These are phyloP conservation scores for Cephus pulcher DNA, from an alignment of 2,888 invertebrate species.

Conservation along the genomic window DNA sequence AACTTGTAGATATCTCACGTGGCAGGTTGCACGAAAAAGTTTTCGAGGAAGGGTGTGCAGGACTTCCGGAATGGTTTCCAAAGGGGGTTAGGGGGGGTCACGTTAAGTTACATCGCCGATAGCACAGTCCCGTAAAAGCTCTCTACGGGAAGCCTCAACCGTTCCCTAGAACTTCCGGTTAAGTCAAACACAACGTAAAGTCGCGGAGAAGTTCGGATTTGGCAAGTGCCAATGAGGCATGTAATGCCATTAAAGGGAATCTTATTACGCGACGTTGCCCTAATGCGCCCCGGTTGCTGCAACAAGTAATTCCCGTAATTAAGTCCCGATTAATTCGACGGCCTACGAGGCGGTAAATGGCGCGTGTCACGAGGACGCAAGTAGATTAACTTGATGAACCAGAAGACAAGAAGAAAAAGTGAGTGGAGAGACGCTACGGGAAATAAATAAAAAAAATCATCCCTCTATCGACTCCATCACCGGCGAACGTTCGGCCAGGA, in stretches of 20 bases:
- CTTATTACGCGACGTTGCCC: conserved; percentile 60
- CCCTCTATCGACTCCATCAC: not conserved
- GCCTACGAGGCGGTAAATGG: conserved; percentile 35
- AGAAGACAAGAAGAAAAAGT: not conserved
- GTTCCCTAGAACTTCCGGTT: conserved; percentile 53
- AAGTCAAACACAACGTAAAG: conserved; percentile 62
- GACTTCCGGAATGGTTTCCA: not conserved
- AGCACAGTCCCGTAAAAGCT: not conserved
- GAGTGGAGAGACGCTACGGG: not conserved
- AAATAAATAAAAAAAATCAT: not conserved
- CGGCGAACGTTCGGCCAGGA: not conserved
- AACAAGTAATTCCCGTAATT: conserved; percentile 61
- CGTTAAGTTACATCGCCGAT: not conserved
- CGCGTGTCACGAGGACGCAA: conserved; percentile 27
- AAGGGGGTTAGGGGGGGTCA: not conserved
- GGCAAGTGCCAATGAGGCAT: conserved; percentile 66
- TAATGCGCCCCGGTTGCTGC: conserved; percentile 50
- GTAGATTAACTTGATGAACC: not conserved
- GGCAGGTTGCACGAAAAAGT: not conserved
- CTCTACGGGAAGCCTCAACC: not conserved
- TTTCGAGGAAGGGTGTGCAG: not conserved
- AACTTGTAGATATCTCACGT: not conserved
- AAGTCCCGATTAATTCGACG: conserved; percentile 59
- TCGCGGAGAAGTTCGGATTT: conserved; percentile 59
- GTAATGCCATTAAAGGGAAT: conserved; percentile 66